phyloP scores from a whole-genome alignment of 2,797 vertebrate species.

The Cynodonichthys magdalenae region DNA sequence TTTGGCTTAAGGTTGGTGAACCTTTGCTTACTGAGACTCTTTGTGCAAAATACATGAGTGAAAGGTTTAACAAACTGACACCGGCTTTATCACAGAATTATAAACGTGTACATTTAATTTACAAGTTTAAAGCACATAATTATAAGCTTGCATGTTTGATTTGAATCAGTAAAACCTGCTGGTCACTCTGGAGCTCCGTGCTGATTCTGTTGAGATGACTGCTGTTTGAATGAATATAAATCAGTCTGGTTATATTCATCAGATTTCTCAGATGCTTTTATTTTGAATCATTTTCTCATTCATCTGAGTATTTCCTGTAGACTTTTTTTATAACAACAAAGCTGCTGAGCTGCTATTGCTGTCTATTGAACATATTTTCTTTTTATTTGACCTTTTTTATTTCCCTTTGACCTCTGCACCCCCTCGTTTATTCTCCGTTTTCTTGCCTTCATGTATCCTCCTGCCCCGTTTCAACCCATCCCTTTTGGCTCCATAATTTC shows the following conservation, averaged over 20 bases:
- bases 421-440: slow-evolving; percentile 22
- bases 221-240: slow-evolving; percentile 69
- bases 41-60: slow-evolving; percentile 31
- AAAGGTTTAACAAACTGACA: slow-evolving; percentile 21
- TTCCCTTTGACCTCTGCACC: slow-evolving; percentile 16
- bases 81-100: slow-evolving; percentile 19
- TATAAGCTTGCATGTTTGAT: slow-evolving; percentile 34
- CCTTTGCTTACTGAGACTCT: slow-evolving; percentile 72
- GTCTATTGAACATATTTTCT: slow-evolving; percentile 17
- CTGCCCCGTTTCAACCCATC: slow-evolving; percentile 15
- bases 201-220: slow-evolving; percentile 66
- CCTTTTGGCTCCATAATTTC: too few species aligned
- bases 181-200: slow-evolving; percentile 32
- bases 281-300: slow-evolving; percentile 51
- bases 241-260: slow-evolving; percentile 71
- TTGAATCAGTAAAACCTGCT: slow-evolving; percentile 15
- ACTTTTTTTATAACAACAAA: slow-evolving; percentile 4
- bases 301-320: slow-evolving; percentile 28
- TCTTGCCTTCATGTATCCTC: slow-evolving; percentile 31
- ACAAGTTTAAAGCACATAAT: slow-evolving; percentile 50
- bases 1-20: slow-evolving; percentile 66
- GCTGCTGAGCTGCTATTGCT: slow-evolving; percentile 51
- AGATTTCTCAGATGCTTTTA: not conserved
- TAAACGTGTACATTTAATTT: slow-evolving; percentile 28
- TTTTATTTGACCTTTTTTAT: not conserved